phyloP scores from a whole-genome alignment of 2,888 invertebrate species.

The Apamea anceps region DNA sequence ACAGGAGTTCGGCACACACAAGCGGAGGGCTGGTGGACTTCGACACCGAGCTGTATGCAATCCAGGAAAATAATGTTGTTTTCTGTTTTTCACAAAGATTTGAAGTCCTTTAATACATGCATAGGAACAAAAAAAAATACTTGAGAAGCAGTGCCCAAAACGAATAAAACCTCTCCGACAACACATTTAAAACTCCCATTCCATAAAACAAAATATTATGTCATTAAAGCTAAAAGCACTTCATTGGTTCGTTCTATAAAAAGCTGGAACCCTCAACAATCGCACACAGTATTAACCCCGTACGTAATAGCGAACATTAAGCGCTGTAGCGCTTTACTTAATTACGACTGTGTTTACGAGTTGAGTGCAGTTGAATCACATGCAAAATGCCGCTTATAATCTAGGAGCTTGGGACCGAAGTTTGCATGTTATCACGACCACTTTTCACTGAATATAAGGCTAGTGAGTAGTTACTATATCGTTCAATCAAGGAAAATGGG shows the following conservation, averaged over 20 bases:
- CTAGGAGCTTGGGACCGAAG: slow-evolving; percentile 36
- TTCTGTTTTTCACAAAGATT: background rate
- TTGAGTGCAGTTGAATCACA: slow-evolving; percentile 70
- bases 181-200: background rate
- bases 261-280: slow-evolving; percentile 49
- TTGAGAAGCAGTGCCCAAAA: background rate
- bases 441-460: background rate
- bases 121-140: background rate
- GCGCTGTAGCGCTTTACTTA: slow-evolving; percentile 69
- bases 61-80: too few species aligned
- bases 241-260: slow-evolving; percentile 46
- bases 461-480: background rate
- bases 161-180: background rate
- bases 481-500: slow-evolving; percentile 18
- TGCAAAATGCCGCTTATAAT: slow-evolving; percentile 63
- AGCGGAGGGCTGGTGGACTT: too few species aligned
- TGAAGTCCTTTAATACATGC: background rate
- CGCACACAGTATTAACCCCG: slow-evolving; percentile 55
- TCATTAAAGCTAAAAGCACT: slow-evolving; percentile 51
- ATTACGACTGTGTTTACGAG: slow-evolving; percentile 72
- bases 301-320: slow-evolving; percentile 65
- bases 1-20: too few species aligned
- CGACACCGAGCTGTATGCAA: too few species aligned
- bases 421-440: slow-evolving; percentile 7
- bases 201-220: slow-evolving; percentile 28